Percentiles rank a stretch among this genome's conserved stretches.
Evolutionary conservation across 2,888 invertebrate genomes (phyloP).

Genomic region (Dicyrtomina minuta): DNA sequence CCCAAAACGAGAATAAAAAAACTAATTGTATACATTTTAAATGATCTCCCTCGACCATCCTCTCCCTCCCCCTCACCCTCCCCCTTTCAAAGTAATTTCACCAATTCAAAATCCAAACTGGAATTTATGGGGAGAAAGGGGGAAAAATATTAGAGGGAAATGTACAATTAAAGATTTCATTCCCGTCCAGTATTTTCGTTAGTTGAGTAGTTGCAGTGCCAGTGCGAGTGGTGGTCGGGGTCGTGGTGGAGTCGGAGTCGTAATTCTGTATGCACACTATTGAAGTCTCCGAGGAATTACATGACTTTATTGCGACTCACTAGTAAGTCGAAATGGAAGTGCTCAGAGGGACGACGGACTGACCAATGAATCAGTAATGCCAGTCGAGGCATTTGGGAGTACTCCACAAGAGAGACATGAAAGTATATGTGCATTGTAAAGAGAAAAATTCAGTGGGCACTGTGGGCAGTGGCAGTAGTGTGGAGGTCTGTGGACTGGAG

Average conservation of each 20-base stretch:
- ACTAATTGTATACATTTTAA: no score
- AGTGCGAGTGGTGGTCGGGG: background rate
- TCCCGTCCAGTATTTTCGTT: no score
- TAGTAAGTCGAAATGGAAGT: slow-evolving; percentile 23
- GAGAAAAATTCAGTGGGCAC: background rate
- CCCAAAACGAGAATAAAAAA: no score
- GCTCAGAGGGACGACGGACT: slow-evolving; percentile 16
- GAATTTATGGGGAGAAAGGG: no score
- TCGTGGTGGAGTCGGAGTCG: background rate
- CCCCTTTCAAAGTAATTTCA: no score
- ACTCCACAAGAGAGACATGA: slow-evolving; percentile 9
- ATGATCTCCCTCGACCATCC: no score
- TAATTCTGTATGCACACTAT: background rate
- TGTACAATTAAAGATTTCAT: background rate
- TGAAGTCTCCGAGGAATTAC: slow-evolving; percentile 11
- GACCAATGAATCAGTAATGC: slow-evolving; percentile 28
- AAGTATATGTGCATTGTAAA: slow-evolving; percentile 3
- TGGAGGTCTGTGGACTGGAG: no score
- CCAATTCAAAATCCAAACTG: no score
- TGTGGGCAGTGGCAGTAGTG: no score
- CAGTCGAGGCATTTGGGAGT: slow-evolving; percentile 6
- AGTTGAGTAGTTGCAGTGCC: background rate
- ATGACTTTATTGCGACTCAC: background rate
- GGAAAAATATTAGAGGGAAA: background rate
- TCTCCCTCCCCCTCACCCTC: no score